Conservation (phyloP, 2,888 invertebrate species). For the Candidula unifasciata region DNA sequence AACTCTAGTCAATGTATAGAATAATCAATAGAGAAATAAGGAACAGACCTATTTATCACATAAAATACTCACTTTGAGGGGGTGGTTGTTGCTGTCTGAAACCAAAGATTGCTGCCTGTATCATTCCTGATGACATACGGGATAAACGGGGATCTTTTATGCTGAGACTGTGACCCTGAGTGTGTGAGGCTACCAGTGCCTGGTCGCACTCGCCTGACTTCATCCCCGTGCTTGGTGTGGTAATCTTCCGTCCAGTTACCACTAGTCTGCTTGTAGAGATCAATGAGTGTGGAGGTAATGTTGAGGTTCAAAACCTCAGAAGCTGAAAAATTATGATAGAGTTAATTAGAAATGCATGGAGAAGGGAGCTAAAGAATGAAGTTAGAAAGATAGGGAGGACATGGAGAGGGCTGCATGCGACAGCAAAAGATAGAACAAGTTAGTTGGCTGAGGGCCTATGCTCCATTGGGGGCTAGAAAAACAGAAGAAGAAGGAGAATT, state of each 20-base stretch:
- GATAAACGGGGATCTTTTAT: constrained; percentile 91
- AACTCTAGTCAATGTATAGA: too few relatives aligned
- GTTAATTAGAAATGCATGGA: too few relatives aligned
- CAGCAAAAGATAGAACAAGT: too few relatives aligned
- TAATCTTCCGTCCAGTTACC: constrained; percentile 87
- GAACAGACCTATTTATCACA: too few relatives aligned
- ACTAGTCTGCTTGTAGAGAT: constrained; percentile 85
- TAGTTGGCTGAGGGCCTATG: too few relatives aligned
- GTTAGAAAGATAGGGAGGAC: too few relatives aligned
- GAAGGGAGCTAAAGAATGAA: too few relatives aligned
- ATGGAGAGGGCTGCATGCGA: too few relatives aligned
- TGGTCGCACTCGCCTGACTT: neutral
- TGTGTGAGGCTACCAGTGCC: neutral
- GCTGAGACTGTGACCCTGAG: constrained; percentile 48
- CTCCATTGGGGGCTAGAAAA: too few relatives aligned
- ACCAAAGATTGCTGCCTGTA: constrained; percentile 90
- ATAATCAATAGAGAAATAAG: too few relatives aligned
- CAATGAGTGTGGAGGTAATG: constrained; percentile 91
- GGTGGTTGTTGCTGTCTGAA: constrained; percentile 86
- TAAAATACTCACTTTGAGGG: constrained; percentile 68
- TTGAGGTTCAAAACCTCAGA: constrained; percentile 89
- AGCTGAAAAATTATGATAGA: constrained; percentile 76
- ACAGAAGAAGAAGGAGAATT: too few relatives aligned
- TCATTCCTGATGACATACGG: constrained; percentile 95
- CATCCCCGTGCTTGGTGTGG: constrained; percentile 61